Evolutionary conservation across 2,113 vertebrate species (phyloP).

Genomic region (Lipotes vexillifer): DNA sequence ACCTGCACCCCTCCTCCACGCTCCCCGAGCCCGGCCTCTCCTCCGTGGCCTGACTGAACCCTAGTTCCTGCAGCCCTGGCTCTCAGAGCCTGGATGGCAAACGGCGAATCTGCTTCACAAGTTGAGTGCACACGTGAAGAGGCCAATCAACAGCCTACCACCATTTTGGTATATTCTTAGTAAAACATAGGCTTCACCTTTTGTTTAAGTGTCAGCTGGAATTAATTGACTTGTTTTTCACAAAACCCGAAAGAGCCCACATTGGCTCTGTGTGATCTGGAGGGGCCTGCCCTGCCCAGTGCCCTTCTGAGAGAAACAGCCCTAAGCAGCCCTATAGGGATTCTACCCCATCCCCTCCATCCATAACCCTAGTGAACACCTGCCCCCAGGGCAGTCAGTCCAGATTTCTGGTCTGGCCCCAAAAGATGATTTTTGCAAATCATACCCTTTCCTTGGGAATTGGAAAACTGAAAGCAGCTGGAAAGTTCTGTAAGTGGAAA

Average conservation of each 20-base stretch:
- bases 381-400: background rate
- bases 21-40: background rate
- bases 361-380: background rate
- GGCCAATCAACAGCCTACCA: background rate
- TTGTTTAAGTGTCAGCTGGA: background rate
- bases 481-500: background rate
- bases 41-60: background rate
- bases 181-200: background rate
- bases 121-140: background rate
- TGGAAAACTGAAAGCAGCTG: background rate
- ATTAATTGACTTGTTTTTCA: background rate
- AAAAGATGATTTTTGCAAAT: background rate
- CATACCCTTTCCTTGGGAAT: background rate
- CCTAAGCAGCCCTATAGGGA: background rate
- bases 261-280: background rate
- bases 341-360: too few relatives aligned
- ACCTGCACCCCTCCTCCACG: background rate
- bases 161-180: background rate
- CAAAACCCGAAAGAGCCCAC: background rate
- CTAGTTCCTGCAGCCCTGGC: background rate
- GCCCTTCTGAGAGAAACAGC: background rate
- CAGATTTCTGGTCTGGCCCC: background rate
- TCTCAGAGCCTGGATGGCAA: background rate
- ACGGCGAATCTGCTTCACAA: background rate
- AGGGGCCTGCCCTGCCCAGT: background rate